Conservation (phyloP, 1,140 invertebrate species). For the Potamilus streckersoni region DNA sequence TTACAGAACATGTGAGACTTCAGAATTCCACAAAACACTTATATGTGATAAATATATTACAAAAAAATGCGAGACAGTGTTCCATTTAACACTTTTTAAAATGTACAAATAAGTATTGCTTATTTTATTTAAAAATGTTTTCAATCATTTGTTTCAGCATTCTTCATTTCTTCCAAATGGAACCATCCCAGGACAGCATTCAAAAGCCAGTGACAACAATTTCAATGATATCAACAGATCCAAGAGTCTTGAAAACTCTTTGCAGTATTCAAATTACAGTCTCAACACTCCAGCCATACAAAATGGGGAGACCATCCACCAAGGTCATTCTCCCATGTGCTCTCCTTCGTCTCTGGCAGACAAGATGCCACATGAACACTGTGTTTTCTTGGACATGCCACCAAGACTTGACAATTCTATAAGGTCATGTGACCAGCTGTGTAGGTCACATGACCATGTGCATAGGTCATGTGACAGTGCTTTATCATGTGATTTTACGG, state of each 20-base stretch:
- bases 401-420: conserved; percentile 39
- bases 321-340: conserved; percentile 38
- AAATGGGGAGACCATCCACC: conserved; percentile 32
- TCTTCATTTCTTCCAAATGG: conserved; percentile 48
- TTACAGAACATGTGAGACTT: no score
- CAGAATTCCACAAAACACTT: no score
- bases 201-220: conserved; percentile 51
- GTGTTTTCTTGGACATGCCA: conserved; percentile 34
- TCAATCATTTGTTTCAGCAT: conserved; percentile 26
- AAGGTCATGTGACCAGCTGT: conserved; percentile 43
- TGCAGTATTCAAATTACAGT: conserved; percentile 31
- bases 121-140: background rate
- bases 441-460: conserved; percentile 6
- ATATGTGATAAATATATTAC: no score
- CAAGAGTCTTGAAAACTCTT: conserved; percentile 36
- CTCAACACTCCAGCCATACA: background rate
- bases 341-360: conserved; percentile 34
- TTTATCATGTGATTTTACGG: conserved; percentile 35
- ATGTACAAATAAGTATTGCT: background rate
- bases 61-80: no score
- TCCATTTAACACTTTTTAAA: background rate
- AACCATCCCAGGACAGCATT: conserved; percentile 37
- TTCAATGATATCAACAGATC: conserved; percentile 50
- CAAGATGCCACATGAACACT: conserved; percentile 40
- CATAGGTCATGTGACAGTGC: conserved; percentile 43